Evolutionary conservation across 2,113 vertebrate species (phyloP), one percentile per base, ranked within the genome.

Genomic region (Zapus hudsonius): DNA sequence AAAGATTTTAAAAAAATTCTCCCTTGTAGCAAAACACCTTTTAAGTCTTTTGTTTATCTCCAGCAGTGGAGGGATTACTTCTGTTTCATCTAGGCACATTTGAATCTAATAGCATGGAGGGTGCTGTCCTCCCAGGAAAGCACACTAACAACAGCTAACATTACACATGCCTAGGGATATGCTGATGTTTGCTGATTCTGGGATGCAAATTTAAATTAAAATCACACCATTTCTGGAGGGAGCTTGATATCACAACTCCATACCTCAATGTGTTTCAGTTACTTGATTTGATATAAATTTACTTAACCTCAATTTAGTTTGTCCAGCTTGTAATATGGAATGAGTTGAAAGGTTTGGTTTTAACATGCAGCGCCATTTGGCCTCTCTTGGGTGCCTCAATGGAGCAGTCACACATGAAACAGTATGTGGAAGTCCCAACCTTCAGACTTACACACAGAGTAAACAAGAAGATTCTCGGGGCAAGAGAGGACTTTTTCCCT

Each of bases 371-470:
- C 17, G 2, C 63, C 25, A 29, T 23, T 29, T 20, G 25, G 0
- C 52, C 13, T 66, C 82, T 40, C 7, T 78, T 3, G 22, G 69
- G 2, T 15, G 11, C 31, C n/a, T 38, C n/a, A 73, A 7, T 9
- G 4, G 22, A 2, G 22, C 8, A 52, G 15, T 2, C 7, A 27
- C 0, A 20, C 4, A 25, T 19, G 0, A 25, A 22, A 36, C 9
- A 40, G 2, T n/a, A n/a, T n/a, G n/a, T n/a, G n/a, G n/a, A n/a
- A n/a, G 17, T 66, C 15, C 17, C 1, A 84, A 23, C 10, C 5
- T 57, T 72, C 27, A 27, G 22, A 40, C 16, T 36, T 81, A 2
- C 36, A 2, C 7, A 38, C 7, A n/a, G 7, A 76, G 0, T 5
- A 23, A 52, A 8, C 6, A 10, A 20, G 10, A 33, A 12, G 20